Base-by-base conservation (phyloP, 2,888 invertebrate genomes). In the Gerris lacustris region DNA sequence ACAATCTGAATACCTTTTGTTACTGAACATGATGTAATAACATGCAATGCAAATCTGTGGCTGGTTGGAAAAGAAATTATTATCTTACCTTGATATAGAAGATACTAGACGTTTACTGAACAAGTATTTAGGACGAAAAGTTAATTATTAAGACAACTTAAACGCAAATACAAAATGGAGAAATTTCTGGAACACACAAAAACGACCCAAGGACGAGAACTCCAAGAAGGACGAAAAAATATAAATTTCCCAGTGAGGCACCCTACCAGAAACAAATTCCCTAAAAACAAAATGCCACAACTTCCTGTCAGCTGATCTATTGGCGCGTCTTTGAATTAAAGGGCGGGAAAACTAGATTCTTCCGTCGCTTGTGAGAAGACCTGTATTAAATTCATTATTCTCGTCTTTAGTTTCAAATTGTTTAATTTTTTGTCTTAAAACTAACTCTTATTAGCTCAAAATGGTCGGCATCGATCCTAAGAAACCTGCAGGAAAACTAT, bases 401-500 rank as follows among this genome's bases (percentile, higher is more conserved):
- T 31, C 31, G 31, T 31, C 31, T 1, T 31, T 31, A 31, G 31
- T 31, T 31, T 31, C 4, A 31, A 31, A 31, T 31, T 31, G 31
- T 31, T 31, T 31, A 31, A 31, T 31, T 31, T 31, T 31, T 31
- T 2, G 1, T 31, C 31, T 2, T 31, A 31, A 31, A 31, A 31
- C 31, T 31, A 31, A 31, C 31, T 31, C 4, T 31, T 31, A 31
- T 31, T 31, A 31, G 31, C 15, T 55, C 15, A 55, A 55, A 55
- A 64, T 64, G 64, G 64, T 64, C 2, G 64, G 64, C 9, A 64
- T 64, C 7, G 31, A 64, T n/a, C 11, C 64, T 64, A 31, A 64
- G 64, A 64, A 64, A 64, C 64, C 64, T 18, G 7, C 64, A 4
- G 64, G 79, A 72, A 83, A 83, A 77, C 80, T 83, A 74, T 83